A percentile compares a stretch with the other conserved stretches of the same genome.
Evolutionary conservation across 2,888 invertebrate genomes (phyloP).

Genomic region (Alloplasta piceator): DNA sequence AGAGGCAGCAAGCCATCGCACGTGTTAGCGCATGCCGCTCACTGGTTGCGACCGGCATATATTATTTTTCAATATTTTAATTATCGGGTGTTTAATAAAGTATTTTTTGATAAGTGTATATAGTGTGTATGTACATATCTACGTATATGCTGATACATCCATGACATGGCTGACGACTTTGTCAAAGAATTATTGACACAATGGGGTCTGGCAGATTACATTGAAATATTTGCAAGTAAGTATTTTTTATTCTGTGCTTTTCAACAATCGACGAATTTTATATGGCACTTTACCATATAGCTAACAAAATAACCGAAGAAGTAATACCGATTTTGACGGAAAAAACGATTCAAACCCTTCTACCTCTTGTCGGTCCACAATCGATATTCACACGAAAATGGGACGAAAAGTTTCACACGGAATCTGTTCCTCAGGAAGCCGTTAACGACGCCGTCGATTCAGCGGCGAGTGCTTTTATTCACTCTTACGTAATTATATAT

Average conservation of each 20-base stretch:
- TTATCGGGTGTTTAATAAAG: no score
- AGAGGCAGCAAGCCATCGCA: no score
- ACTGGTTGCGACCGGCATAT: no score
- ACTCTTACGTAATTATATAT: no score
- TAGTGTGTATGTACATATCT: background rate
- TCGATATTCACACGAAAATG: background rate
- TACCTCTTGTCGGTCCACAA: slow-evolving; percentile 3
- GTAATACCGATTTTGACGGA: background rate
- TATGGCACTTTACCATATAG: background rate
- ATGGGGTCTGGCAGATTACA: slow-evolving; percentile 13
- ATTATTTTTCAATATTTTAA: no score
- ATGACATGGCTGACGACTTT: background rate
- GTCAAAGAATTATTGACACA: slow-evolving; percentile 3
- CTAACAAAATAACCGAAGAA: slow-evolving; percentile 10
- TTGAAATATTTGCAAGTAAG: slow-evolving; percentile 18
- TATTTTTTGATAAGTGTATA: no score
- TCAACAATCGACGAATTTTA: background rate
- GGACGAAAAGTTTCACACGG: background rate
- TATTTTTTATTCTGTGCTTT: background rate
- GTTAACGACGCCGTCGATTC: background rate
- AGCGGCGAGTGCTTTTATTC: background rate
- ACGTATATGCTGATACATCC: background rate
- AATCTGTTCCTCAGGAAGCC: background rate
- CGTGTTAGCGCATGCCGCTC: no score
- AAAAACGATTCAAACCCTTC: slow-evolving; percentile 15